Percentiles rank a stretch among this genome's conserved stretches.
These are phyloP conservation scores for Leucoraja erinaceus DNA, from an alignment of 2,113 vertebrate species.

Conservation along the genomic window DNA sequence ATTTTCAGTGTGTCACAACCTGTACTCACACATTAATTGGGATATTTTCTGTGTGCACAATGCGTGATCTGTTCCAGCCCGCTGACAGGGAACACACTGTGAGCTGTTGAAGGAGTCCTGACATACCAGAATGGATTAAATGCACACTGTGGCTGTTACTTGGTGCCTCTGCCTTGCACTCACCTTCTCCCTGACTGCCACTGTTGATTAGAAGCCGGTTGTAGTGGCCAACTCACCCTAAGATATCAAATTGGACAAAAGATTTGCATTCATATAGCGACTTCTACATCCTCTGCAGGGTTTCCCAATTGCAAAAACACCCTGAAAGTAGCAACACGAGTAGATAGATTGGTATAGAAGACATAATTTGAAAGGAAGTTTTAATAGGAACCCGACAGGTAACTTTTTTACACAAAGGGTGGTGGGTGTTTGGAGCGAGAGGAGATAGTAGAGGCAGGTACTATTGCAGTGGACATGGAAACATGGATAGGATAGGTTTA, in stretches of 20 bases:
- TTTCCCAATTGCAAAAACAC: too few relatives aligned
- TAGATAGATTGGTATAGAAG: too few relatives aligned
- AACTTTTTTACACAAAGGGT: too few relatives aligned
- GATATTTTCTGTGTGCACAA: neutral
- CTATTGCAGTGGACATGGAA: too few relatives aligned
- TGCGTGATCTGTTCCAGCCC: neutral
- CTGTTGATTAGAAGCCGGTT: neutral
- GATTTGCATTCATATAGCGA: too few relatives aligned
- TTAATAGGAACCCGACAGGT: too few relatives aligned
- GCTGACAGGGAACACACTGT: neutral
- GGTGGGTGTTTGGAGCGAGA: too few relatives aligned
- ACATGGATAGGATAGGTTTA: too few relatives aligned
- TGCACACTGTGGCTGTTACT: neutral
- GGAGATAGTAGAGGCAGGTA: too few relatives aligned
- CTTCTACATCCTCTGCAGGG: too few relatives aligned
- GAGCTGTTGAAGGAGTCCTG: neutral
- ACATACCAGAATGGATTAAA: neutral
- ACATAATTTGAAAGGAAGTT: too few relatives aligned
- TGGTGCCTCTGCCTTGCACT: neutral
- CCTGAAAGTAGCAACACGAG: too few relatives aligned
- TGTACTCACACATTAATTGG: neutral
- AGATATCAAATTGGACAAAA: neutral
- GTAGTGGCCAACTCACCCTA: neutral
- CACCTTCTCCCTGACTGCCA: neutral
- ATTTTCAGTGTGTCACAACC: constrained; percentile 13